These are phyloP conservation scores for Zygaena filipendulae DNA, from an alignment of 2,888 invertebrate species.

Conservation along the genomic window DNA sequence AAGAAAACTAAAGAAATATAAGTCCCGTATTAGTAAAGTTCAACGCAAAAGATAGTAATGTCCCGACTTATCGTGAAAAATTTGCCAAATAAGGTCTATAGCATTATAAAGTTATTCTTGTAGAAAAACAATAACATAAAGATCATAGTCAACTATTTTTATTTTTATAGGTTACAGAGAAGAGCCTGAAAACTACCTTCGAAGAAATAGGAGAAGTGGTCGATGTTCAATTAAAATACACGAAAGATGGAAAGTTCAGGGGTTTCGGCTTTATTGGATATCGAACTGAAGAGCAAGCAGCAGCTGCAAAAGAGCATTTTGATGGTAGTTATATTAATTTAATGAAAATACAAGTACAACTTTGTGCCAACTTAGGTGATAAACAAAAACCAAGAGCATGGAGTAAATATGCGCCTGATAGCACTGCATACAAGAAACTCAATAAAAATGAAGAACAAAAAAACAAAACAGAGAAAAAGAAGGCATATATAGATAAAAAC, in stretches of 20 bases:
- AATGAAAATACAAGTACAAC: constrained; percentile 81
- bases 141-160: constrained; percentile 5
- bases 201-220: constrained; percentile 86
- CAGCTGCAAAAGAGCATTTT: constrained; percentile 80
- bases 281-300: constrained; percentile 82
- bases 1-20: too few species aligned
- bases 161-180: constrained; percentile 76
- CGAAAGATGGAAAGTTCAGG: constrained; percentile 90
- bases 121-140: background rate
- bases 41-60: too few species aligned
- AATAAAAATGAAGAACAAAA: constrained; percentile 48
- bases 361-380: constrained; percentile 75
- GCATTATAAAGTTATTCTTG: constrained; percentile 1
- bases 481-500: constrained; percentile 61
- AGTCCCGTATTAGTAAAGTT: too few species aligned
- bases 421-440: constrained; percentile 71
- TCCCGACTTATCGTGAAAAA: constrained; percentile 92
- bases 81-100: constrained; percentile 84
- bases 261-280: constrained; percentile 95
- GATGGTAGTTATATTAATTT: constrained; percentile 88
- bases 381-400: constrained; percentile 86
- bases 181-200: constrained; percentile 80
- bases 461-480: constrained; percentile 24
- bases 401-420: constrained; percentile 91
- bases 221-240: constrained; percentile 93